Evolutionary conservation across 2,888 invertebrate species (phyloP).

Genomic region (Sarcophaga rosellei): DNA sequence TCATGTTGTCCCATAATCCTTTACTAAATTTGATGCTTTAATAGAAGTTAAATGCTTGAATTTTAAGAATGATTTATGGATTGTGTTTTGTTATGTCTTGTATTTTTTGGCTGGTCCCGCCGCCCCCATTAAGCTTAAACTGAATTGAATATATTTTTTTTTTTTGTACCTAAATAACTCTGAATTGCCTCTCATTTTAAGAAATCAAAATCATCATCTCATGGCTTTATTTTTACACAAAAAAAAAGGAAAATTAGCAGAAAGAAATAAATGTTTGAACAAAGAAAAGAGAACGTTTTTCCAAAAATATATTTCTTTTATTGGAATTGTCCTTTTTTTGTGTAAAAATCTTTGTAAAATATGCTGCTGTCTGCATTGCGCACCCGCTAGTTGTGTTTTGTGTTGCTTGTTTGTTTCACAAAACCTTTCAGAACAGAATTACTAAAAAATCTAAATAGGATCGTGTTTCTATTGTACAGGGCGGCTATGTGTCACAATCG

Average conservation of each 20-base stretch:
- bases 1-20: not conserved
- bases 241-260: not conserved
- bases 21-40: not conserved
- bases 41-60: conserved; percentile 30
- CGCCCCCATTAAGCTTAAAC: conserved; percentile 19
- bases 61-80: conserved; percentile 34
- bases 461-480: conserved; percentile 86
- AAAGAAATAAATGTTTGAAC: not conserved
- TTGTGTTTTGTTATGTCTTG: not conserved
- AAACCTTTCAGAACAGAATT: conserved; percentile 75
- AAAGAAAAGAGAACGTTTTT: not conserved
- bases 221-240: not conserved
- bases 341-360: conserved; percentile 16
- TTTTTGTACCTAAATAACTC: conserved; percentile 37
- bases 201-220: not conserved
- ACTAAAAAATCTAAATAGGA: conserved; percentile 83
- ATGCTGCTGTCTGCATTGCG: conserved; percentile 30
- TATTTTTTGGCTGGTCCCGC: not conserved
- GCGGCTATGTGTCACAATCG: conserved; percentile 84
- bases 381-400: conserved; percentile 72
- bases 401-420: conserved; percentile 68
- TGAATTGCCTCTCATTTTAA: conserved; percentile 49
- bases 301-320: not conserved
- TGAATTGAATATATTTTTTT: too few species aligned
- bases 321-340: not conserved